phyloP scores from a whole-genome alignment of 2,888 invertebrate species.

The Sturmia bella region DNA sequence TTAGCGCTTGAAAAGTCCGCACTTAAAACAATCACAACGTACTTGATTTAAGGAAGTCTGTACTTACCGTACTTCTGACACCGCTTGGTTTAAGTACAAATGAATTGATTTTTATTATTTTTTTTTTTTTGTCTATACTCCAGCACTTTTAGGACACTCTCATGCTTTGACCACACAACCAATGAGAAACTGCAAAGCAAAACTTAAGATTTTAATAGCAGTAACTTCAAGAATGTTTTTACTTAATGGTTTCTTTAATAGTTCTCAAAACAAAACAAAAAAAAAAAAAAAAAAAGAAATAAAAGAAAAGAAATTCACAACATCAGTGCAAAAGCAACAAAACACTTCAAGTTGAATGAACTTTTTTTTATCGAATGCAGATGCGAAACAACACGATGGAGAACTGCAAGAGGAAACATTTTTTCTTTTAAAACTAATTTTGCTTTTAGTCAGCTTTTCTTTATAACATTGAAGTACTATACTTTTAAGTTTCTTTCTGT shows the following conservation, averaged over 20 bases:
- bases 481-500: too few relatives aligned
- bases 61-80: too few relatives aligned
- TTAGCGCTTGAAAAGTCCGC: too few relatives aligned
- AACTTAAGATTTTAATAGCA: slow-evolving; percentile 16
- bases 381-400: not conserved
- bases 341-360: not conserved
- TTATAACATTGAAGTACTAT: too few relatives aligned
- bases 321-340: not conserved
- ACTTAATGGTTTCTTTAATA: slow-evolving; percentile 21
- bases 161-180: not conserved
- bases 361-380: too few relatives aligned
- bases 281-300: slow-evolving; percentile 16
- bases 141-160: slow-evolving; percentile 16
- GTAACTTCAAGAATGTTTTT: slow-evolving; percentile 19
- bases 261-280: slow-evolving; percentile 10
- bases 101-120: too few relatives aligned
- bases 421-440: slow-evolving; percentile 4
- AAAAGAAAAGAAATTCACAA: slow-evolving; percentile 27
- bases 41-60: too few relatives aligned
- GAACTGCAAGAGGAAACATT: slow-evolving; percentile 27
- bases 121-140: slow-evolving; percentile 18
- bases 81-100: not conserved
- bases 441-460: slow-evolving; percentile 13
- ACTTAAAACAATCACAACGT: too few relatives aligned
- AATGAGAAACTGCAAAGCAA: not conserved